A percentile compares a stretch with the other conserved stretches of the same genome.
Conservation (phyloP, 1,140 invertebrate genomes). For the Rhysida immarginata region DNA sequence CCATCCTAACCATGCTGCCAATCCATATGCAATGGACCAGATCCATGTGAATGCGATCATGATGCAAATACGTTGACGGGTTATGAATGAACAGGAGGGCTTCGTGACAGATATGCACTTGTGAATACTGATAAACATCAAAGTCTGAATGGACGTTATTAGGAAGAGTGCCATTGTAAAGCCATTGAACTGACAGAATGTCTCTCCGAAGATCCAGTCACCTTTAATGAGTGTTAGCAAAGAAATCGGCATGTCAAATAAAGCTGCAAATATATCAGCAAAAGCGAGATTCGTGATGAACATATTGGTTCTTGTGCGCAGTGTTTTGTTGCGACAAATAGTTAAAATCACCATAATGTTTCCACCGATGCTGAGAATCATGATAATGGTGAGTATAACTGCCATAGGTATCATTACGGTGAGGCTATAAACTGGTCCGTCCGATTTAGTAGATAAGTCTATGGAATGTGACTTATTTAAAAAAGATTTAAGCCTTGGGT, state of each 20-base stretch:
- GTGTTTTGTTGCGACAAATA: constrained; percentile 26
- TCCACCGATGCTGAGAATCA: constrained; percentile 22
- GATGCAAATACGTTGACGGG: constrained; percentile 26
- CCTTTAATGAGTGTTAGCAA: constrained; percentile 28
- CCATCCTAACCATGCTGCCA: constrained; percentile 27
- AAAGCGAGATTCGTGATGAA: constrained; percentile 33
- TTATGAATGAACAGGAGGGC: constrained; percentile 29
- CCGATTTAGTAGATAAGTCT: too few species aligned
- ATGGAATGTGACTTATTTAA: too few species aligned
- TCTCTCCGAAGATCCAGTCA: constrained; percentile 27
- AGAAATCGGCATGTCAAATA: constrained; percentile 31
- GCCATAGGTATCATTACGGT: not conserved
- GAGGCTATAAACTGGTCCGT: not conserved
- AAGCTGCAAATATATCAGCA: constrained; percentile 31
- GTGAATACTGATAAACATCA: constrained; percentile 33
- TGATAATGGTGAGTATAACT: constrained; percentile 19
- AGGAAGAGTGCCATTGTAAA: constrained; percentile 33
- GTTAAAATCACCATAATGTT: constrained; percentile 29
- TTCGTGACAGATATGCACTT: constrained; percentile 30
- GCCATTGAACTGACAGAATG: constrained; percentile 31
- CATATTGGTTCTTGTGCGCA: constrained; percentile 34
- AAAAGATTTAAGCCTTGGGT: too few species aligned
- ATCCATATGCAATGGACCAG: constrained; percentile 29
- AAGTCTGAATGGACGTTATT: constrained; percentile 33
- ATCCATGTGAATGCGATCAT: constrained; percentile 33